Base-by-base conservation (phyloP, 2,797 vertebrate species). In the Melanotaenia trifasciata region DNA sequence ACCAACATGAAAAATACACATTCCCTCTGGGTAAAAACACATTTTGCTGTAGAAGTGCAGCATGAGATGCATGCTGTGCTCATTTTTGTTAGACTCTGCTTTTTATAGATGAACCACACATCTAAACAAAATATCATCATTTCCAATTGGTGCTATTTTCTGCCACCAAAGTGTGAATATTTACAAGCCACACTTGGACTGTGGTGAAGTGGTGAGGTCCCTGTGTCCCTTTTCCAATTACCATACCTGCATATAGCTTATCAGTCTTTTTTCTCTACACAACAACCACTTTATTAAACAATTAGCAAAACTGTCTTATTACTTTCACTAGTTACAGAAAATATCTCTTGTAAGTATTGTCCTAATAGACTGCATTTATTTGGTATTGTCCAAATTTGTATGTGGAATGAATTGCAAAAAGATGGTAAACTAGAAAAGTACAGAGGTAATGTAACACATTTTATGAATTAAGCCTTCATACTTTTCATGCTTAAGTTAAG, bases 211-310 rank as follows among this genome's bases (percentile, higher is more conserved):
- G 80, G 80, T 81, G 36, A 59, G 58, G 69, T 93, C 88, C 85
- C 90, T 82, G 54, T 69, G 84, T 87, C 86, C 87, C 90, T 73
- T 79, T 77, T 87, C 80, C 70, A 90, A 93, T 91, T 88, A 87
- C 58, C n/a, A 57, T 50, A 26, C 63, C 70, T 63, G 51, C 60
- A 73, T 75, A 78, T 50, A 75, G 59, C 56, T 50, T 33, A 51
- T 53, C 53, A 61, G 36, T 72, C 61, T 56, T 65, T 63, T 66
- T 63, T 63, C 26, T 35, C 45, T 13, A 64, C 73, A 58, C 70
- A 64, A 78, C 43, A 59, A 53, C 70, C 30, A 57, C 28, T 67
- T 74, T 20, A 54, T 20, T 70, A 47, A 61, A 74, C 65, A 65
- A 64, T 26, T 68, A 75, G 80, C 64, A 84, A 64, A 18, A 26